Percentiles rank a stretch among this genome's conserved stretches.
phyloP scores from a whole-genome alignment of 64 coral and sea anemone genomes.

The Stylophora pistillata region DNA sequence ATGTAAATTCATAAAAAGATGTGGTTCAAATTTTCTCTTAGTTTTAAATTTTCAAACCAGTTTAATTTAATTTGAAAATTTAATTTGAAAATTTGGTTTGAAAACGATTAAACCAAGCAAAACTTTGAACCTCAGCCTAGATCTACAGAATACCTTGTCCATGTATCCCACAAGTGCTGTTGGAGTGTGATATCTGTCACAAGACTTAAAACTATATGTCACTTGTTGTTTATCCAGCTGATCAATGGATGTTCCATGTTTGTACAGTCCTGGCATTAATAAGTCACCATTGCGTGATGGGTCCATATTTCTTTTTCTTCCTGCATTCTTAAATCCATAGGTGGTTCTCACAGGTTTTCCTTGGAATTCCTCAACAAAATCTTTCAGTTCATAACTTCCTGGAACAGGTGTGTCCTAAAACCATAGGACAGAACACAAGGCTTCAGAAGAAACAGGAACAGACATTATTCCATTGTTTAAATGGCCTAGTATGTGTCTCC shows the following conservation, averaged over 20 bases:
- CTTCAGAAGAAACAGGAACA: too few relatives aligned
- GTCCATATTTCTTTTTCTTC: conserved; percentile 91
- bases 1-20: too few relatives aligned
- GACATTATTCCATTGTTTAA: too few relatives aligned
- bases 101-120: too few relatives aligned
- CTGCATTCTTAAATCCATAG: conserved; percentile 95
- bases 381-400: conserved; percentile 81
- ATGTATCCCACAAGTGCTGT: conserved; percentile 82
- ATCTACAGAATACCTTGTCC: conserved; percentile 73
- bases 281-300: conserved; percentile 71
- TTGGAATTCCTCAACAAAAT: conserved; percentile 84
- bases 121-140: neutral
- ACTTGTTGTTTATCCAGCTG: conserved; percentile 71
- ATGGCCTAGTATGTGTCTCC: too few relatives aligned
- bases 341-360: conserved; percentile 70
- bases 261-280: conserved; percentile 94
- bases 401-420: conserved; percentile 93
- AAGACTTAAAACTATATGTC: conserved; percentile 85
- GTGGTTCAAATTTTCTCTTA: too few relatives aligned
- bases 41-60: too few relatives aligned
- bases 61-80: too few relatives aligned
- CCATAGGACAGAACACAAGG: neutral
- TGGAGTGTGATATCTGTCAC: conserved; percentile 87
- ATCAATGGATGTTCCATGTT: conserved; percentile 75
- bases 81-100: too few relatives aligned